phyloP scores from a whole-genome alignment of 2,797 vertebrate species.

The Micromesistius poutassou region DNA sequence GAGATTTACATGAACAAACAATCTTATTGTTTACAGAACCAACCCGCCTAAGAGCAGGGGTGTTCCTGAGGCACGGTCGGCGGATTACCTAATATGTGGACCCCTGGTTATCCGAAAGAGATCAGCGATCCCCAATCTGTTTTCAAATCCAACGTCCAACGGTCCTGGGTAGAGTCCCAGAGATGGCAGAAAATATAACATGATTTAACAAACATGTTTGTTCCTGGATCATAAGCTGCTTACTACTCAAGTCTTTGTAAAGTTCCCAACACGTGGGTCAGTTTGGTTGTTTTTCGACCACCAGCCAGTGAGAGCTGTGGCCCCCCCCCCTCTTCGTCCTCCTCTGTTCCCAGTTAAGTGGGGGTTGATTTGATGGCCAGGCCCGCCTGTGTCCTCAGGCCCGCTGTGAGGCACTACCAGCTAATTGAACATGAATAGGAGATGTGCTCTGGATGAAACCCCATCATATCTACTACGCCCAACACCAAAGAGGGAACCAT shows the following conservation, averaged over 20 bases:
- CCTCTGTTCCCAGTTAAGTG: slow-evolving; percentile 32
- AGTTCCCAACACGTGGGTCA: slow-evolving; percentile 1
- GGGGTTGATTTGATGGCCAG: slow-evolving; percentile 55
- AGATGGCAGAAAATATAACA: slow-evolving; percentile 13
- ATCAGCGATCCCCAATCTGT: slow-evolving; percentile 36
- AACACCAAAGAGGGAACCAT: slow-evolving; percentile 32
- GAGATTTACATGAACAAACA: background rate
- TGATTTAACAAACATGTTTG: background rate
- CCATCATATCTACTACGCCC: slow-evolving; percentile 64
- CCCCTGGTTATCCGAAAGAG: slow-evolving; percentile 20
- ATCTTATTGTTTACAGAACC: background rate
- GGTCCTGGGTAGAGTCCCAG: slow-evolving; percentile 38
- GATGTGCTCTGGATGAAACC: slow-evolving; percentile 65
- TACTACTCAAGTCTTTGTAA: slow-evolving; percentile 9
- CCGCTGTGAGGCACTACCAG: slow-evolving; percentile 65
- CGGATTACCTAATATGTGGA: slow-evolving; percentile 18
- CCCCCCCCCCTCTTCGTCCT: too few species aligned
- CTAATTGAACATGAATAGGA: slow-evolving; percentile 73
- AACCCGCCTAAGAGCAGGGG: background rate
- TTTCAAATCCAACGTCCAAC: slow-evolving; percentile 45
- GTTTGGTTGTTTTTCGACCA: slow-evolving; percentile 2
- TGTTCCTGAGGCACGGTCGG: slow-evolving; percentile 26
- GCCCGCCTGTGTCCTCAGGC: slow-evolving; percentile 51
- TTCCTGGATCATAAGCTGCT: slow-evolving; percentile 30
- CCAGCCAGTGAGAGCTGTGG: slow-evolving; percentile 27